Evolutionary conservation across 2,888 invertebrate genomes (phyloP).

Genomic region (Allacma fusca): DNA sequence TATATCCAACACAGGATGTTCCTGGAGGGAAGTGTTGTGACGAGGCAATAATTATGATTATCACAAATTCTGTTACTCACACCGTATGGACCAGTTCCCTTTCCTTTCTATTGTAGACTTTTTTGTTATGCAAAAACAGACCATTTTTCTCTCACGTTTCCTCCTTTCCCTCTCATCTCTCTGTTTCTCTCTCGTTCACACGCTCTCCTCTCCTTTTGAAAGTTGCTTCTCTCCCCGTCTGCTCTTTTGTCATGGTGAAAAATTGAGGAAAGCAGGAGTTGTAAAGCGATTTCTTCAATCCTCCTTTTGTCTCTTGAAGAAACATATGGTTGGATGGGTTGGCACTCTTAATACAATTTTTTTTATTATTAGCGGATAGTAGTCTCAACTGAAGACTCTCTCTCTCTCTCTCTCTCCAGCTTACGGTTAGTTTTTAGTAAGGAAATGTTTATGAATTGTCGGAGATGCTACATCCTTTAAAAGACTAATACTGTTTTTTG

Average conservation of each 20-base stretch:
- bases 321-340: background rate
- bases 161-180: background rate
- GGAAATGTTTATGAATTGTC: no score
- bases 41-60: slow-evolving; percentile 16
- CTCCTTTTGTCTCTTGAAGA: slow-evolving; percentile 6
- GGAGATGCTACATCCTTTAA: no score
- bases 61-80: background rate
- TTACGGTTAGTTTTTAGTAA: no score
- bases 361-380: no score
- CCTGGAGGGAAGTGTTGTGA: background rate
- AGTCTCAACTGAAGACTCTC: no score
- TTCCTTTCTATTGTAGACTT: background rate
- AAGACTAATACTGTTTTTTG: no score
- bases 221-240: background rate
- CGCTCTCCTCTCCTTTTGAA: background rate
- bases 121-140: slow-evolving; percentile 7
- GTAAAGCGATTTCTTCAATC: slow-evolving; percentile 19
- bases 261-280: background rate
- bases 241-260: background rate
- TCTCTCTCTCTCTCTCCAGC: no score
- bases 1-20: background rate
- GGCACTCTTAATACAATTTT: no score
- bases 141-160: slow-evolving; percentile 8
- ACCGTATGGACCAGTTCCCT: slow-evolving; percentile 1
- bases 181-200: background rate